Conservation (phyloP, 2,888 invertebrate genomes). For the Patella depressa region DNA sequence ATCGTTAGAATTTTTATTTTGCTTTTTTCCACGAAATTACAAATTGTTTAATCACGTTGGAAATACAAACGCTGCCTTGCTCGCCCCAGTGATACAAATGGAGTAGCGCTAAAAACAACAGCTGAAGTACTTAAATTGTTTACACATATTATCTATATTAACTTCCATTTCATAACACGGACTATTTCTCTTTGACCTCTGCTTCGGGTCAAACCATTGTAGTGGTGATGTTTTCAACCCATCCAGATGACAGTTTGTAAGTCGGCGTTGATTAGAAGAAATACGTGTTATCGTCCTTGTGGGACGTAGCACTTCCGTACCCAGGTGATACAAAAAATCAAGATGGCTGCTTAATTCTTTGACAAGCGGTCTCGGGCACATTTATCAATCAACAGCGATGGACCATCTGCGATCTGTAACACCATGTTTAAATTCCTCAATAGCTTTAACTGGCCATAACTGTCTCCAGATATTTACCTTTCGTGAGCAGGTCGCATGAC, state of each 20-base stretch:
- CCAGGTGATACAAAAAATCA: neutral
- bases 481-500: neutral
- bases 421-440: slow-evolving; percentile 13
- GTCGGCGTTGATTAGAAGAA: neutral
- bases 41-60: too few relatives aligned
- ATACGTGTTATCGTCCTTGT: neutral
- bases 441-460: slow-evolving; percentile 14
- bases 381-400: slow-evolving; percentile 12
- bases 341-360: slow-evolving; percentile 10
- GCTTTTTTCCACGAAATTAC: too few relatives aligned
- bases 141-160: too few relatives aligned
- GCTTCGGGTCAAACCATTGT: too few relatives aligned
- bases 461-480: neutral
- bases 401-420: slow-evolving; percentile 3
- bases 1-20: too few relatives aligned
- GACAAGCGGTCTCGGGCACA: slow-evolving; percentile 11
- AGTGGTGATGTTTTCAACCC: too few relatives aligned
- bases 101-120: too few relatives aligned
- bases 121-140: too few relatives aligned
- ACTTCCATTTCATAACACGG: too few relatives aligned
- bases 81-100: too few relatives aligned
- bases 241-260: neutral
- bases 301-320: neutral
- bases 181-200: too few relatives aligned
- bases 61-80: too few relatives aligned